Evolutionary conservation across 2,113 vertebrate species (phyloP).

Genomic region (Pluvialis apricaria): DNA sequence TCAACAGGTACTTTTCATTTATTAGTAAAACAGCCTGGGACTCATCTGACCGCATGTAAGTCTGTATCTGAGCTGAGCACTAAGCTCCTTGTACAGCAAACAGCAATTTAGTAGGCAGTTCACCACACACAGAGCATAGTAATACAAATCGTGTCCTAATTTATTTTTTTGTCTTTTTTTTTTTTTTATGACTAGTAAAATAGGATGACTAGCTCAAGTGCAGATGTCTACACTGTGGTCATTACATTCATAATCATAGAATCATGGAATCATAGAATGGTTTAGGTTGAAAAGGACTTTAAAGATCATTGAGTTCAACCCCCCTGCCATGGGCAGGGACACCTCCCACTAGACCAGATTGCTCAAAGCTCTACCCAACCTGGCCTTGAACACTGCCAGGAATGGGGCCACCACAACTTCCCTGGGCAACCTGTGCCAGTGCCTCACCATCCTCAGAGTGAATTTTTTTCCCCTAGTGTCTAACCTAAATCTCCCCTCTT

Average conservation of each 20-base stretch:
- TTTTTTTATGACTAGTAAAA: neutral
- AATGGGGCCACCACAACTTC: no score
- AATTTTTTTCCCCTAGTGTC: no score
- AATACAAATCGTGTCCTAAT: neutral
- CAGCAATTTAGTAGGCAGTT: neutral
- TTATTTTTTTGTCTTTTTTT: neutral
- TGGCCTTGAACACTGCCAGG: no score
- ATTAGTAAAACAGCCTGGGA: neutral
- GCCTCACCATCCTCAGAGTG: no score
- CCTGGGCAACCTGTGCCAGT: no score
- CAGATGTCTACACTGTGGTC: neutral
- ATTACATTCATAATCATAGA: neutral
- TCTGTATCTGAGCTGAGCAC: neutral
- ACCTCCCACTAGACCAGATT: no score
- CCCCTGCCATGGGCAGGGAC: no score
- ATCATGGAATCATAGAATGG: no score
- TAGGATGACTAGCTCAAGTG: neutral
- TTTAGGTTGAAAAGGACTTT: no score
- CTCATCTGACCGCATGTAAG: neutral
- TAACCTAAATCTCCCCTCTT: no score
- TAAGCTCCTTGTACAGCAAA: neutral
- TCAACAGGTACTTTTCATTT: neutral
- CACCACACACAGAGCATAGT: neutral
- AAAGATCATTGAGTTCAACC: no score
- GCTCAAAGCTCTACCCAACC: no score